These are phyloP conservation scores for Campylomormyrus tamandua DNA, from an alignment of 2,113 vertebrate genomes.

Conservation along the genomic window DNA sequence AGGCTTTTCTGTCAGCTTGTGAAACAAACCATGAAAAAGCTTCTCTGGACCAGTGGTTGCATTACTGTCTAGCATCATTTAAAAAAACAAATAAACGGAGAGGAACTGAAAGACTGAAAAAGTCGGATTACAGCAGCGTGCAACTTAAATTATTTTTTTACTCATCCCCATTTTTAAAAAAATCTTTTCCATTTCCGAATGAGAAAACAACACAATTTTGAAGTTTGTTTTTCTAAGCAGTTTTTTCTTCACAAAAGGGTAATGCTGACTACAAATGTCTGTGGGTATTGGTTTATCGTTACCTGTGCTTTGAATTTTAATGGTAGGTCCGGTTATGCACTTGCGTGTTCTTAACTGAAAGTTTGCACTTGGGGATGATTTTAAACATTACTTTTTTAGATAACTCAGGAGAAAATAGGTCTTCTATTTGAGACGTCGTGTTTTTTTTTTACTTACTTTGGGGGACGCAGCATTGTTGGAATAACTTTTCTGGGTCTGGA, in stretches of 20 bases:
- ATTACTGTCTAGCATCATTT: not conserved
- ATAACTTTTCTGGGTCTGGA: not conserved
- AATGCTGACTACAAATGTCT: conserved; percentile 6
- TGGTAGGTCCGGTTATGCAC: conserved; percentile 5
- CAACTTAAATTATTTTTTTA: conserved; percentile 1
- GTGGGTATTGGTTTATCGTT: not conserved
- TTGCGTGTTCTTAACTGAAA: conserved; percentile 11
- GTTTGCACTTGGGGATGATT: conserved; percentile 28
- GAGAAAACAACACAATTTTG: not conserved
- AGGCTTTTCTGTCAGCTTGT: not conserved
- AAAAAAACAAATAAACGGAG: not conserved
- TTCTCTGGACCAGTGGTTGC: conserved; percentile 3
- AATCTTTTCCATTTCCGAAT: not conserved
- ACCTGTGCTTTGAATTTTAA: not conserved
- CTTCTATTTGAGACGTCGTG: conserved; percentile 13
- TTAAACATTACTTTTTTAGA: conserved; percentile 22
- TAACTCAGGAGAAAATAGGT: conserved; percentile 30
- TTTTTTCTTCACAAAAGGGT: not conserved
- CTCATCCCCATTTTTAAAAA: conserved; percentile 3
- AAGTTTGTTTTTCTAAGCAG: conserved; percentile 1
- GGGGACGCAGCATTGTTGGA: not conserved
- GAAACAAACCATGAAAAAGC: not conserved
- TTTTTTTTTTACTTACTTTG: not conserved
- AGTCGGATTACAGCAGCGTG: not conserved
- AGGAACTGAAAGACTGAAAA: not conserved